Evolutionary conservation across 2,113 vertebrate species (phyloP).

Genomic region (Burhinus bistriatus): DNA sequence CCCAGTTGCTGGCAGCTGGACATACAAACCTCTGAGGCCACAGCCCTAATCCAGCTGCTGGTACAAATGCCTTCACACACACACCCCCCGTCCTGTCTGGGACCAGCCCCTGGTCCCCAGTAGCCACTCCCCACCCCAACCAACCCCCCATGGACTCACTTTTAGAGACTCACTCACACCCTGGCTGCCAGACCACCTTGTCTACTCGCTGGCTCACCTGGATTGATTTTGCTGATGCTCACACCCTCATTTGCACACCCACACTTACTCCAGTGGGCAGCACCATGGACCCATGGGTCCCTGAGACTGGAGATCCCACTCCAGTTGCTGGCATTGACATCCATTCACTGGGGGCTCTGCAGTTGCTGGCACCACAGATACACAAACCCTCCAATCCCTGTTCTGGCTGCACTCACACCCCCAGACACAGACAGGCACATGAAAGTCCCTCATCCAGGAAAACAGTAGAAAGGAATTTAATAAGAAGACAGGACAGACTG

Average conservation of each 20-base stretch:
- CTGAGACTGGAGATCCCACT: fast-evolving
- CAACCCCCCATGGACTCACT: background rate
- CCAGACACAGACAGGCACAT: background rate
- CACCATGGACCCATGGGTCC: fast-evolving
- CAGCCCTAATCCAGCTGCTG: background rate
- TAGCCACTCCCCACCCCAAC: fast-evolving
- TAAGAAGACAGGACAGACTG: background rate
- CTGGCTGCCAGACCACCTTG: background rate
- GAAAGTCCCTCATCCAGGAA: background rate
- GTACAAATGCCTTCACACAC: background rate
- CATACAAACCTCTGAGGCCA: background rate
- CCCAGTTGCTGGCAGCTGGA: background rate
- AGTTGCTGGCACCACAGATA: background rate
- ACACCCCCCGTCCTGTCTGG: background rate
- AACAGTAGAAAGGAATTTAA: background rate
- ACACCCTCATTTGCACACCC: background rate
- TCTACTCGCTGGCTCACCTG: background rate
- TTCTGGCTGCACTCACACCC: background rate
- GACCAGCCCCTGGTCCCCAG: fast-evolving
- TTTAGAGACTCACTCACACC: background rate
- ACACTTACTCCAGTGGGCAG: fast-evolving
- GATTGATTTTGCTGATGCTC: background rate
- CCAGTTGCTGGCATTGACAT: background rate
- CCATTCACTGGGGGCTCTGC: background rate
- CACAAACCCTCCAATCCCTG: too few relatives aligned